A percentile compares a stretch with the other conserved stretches of the same genome.
Conservation (phyloP, 2,113 vertebrate genomes). For the Percopsis transmontana region DNA sequence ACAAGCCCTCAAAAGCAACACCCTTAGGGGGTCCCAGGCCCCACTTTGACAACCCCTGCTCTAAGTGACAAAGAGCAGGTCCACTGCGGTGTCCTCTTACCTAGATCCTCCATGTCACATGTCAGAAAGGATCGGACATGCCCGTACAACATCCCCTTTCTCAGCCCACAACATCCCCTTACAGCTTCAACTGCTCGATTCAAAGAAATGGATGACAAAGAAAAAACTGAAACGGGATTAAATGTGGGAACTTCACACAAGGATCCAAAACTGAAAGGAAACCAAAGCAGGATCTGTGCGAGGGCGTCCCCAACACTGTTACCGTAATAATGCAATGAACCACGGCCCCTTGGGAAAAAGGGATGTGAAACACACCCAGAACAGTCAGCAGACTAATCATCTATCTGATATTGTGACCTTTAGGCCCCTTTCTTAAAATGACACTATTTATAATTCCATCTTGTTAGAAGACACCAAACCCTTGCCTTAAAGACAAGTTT, state of each 20-base stretch:
- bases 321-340: slow-evolving; percentile 58
- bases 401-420: too few species aligned
- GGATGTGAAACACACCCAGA: slow-evolving; percentile 57
- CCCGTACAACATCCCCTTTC: slow-evolving; percentile 72
- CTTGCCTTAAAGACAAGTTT: too few species aligned
- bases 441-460: too few species aligned
- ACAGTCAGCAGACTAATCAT: slow-evolving; percentile 11
- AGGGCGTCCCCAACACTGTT: slow-evolving; percentile 31
- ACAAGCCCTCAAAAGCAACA: too few species aligned
- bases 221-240: slow-evolving; percentile 62
- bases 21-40: too few species aligned
- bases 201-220: slow-evolving; percentile 34
- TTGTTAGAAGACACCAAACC: too few species aligned
- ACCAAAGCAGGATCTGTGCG: background rate
- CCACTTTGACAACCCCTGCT: too few species aligned
- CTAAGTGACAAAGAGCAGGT: too few species aligned
- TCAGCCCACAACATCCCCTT: slow-evolving; percentile 75
- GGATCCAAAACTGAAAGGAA: slow-evolving; percentile 9
- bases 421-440: too few species aligned
- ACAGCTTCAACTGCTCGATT: slow-evolving; percentile 55
- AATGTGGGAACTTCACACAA: slow-evolving; percentile 59
- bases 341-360: slow-evolving; percentile 32
- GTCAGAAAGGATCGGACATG: slow-evolving; percentile 47
- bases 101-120: slow-evolving; percentile 40
- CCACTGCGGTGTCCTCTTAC: background rate